Evolutionary conservation across 1,140 invertebrate species (phyloP).

Genomic region (Drosophila arawakana): DNA sequence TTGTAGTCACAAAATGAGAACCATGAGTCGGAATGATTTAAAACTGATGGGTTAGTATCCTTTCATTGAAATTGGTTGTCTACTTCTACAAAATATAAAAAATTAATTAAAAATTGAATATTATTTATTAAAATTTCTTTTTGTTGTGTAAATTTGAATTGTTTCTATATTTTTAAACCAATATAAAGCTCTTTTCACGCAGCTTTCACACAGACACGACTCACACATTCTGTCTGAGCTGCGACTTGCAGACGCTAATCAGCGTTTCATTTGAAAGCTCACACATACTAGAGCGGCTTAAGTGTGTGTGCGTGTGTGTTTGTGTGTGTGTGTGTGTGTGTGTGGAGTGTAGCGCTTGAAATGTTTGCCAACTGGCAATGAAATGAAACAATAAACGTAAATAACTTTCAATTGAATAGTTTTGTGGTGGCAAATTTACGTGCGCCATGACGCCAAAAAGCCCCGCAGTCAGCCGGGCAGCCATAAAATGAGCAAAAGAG

Average conservation of each 20-base stretch:
- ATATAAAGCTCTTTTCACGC: not conserved
- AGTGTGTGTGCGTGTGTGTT: not conserved
- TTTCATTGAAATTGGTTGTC: too few relatives aligned
- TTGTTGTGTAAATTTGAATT: too few relatives aligned
- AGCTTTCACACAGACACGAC: not conserved
- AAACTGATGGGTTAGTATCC: too few relatives aligned
- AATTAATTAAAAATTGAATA: too few relatives aligned
- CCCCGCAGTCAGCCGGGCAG: constrained; percentile 20
- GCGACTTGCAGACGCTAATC: constrained; percentile 16
- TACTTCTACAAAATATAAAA: too few relatives aligned
- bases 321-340: constrained; percentile 6
- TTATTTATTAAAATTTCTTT: too few relatives aligned
- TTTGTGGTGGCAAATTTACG: constrained; percentile 77
- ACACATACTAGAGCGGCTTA: not conserved
- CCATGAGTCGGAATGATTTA: too few relatives aligned
- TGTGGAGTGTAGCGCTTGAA: constrained; percentile 13
- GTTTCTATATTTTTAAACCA: too few relatives aligned
- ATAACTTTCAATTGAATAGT: constrained; percentile 82
- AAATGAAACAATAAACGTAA: constrained; percentile 76
- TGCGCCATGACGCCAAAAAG: constrained; percentile 45
- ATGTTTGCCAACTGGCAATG: constrained; percentile 48
- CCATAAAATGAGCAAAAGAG: constrained; percentile 36
- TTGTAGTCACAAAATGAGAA: too few relatives aligned
- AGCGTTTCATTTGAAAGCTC: constrained; percentile 20
- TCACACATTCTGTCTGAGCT: not conserved